Percentiles rank a stretch among this genome's conserved stretches.
These are phyloP conservation scores for Nasua narica DNA, from an alignment of 2,797 vertebrate genomes.

Conservation along the genomic window DNA sequence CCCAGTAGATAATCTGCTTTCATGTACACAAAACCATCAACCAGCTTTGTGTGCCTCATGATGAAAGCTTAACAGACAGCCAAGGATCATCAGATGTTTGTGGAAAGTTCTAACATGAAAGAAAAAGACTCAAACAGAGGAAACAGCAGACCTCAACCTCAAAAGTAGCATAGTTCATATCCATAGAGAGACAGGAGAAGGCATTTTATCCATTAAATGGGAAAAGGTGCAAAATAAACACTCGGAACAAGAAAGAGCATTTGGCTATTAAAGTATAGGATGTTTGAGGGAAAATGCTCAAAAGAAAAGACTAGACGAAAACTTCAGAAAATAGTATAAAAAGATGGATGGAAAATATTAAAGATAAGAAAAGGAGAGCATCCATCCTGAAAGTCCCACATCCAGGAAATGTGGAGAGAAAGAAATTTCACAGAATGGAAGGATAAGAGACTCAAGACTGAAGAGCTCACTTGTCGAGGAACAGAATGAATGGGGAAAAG, in stretches of 20 bases:
- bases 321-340: not conserved
- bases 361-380: not conserved
- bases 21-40: not conserved
- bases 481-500: not conserved
- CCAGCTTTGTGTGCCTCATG: not conserved
- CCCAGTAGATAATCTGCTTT: not conserved
- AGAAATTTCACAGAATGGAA: not conserved
- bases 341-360: not conserved
- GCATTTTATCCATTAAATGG: not conserved
- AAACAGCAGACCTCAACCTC: not conserved
- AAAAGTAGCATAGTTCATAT: not conserved
- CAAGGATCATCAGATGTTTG: not conserved
- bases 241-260: not conserved
- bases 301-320: not conserved
- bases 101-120: not conserved
- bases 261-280: not conserved
- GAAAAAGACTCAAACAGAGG: not conserved
- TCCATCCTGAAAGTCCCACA: not conserved
- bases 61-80: not conserved
- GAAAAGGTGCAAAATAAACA: not conserved
- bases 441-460: not conserved
- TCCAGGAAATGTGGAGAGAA: not conserved
- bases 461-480: not conserved
- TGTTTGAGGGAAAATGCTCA: not conserved
- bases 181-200: not conserved